A percentile compares a stretch with the other conserved stretches of the same genome.
phyloP scores from a whole-genome alignment of 2,797 vertebrate genomes.

The Nannoperca obscura region DNA sequence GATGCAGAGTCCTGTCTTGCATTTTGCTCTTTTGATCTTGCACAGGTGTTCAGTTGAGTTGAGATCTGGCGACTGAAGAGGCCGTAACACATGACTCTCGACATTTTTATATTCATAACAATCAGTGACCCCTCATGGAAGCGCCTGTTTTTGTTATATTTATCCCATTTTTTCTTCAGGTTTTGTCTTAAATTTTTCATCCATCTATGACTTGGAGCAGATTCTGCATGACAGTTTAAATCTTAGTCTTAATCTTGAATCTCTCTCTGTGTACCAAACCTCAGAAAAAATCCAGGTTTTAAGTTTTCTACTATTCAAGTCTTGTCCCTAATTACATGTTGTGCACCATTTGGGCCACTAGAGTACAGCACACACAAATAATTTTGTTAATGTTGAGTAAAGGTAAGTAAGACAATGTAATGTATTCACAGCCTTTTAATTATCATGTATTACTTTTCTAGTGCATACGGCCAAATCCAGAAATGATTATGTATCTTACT shows the following conservation, averaged over 20 bases:
- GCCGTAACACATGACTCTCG: background rate
- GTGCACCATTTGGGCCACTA: background rate
- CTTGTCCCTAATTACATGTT: background rate
- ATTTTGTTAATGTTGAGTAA: background rate
- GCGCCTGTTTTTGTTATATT: background rate
- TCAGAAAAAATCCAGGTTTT: background rate
- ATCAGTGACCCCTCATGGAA: background rate
- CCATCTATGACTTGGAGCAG: background rate
- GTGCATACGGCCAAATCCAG: constrained; percentile 11
- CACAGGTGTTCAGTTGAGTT: background rate
- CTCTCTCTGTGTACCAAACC: background rate
- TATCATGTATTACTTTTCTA: background rate
- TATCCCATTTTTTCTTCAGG: background rate
- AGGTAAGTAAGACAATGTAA: background rate
- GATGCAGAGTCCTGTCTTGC: background rate
- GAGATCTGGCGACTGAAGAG: background rate
- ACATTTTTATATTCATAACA: background rate
- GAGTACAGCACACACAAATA: background rate
- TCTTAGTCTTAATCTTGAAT: background rate
- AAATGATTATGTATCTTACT: background rate
- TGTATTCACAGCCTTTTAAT: background rate
- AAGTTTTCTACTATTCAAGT: background rate
- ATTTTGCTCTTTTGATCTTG: background rate
- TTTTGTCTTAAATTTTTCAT: background rate
- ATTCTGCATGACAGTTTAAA: background rate